Percentiles rank a stretch among this genome's conserved stretches.
Conservation (phyloP, 2,888 invertebrate species). For the Galeopsomyia nigrocyanea region DNA sequence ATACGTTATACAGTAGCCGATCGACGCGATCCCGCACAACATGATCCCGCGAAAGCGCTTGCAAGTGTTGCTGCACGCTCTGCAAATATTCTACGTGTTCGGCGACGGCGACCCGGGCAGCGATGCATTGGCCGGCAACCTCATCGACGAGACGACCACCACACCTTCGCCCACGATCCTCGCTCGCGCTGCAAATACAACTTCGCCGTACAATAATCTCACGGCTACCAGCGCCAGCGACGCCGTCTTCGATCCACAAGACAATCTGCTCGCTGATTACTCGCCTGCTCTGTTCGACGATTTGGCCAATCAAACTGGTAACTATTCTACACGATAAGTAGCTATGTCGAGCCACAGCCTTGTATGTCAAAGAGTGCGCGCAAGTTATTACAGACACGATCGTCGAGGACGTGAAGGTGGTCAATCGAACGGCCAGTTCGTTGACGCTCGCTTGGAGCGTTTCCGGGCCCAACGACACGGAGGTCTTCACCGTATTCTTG, state of each 20-base stretch:
- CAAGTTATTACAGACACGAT: constrained; percentile 6
- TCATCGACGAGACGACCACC: constrained; percentile 22
- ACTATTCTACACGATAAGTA: too few relatives aligned
- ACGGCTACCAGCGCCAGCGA: not conserved
- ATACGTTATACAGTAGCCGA: too few relatives aligned
- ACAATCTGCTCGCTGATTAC: not conserved
- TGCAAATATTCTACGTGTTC: constrained; percentile 50
- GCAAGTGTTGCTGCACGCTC: constrained; percentile 49
- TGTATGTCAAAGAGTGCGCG: too few relatives aligned
- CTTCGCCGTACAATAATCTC: too few relatives aligned
- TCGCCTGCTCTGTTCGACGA: not conserved
- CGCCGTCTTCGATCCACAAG: not conserved
- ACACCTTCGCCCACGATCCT: not conserved
- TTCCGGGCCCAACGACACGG: constrained; percentile 16
- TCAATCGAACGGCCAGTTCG: constrained; percentile 11
- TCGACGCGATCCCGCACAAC: not conserved
- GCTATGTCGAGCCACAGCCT: too few relatives aligned
- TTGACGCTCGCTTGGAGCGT: constrained; percentile 39
- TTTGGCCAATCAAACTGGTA: too few relatives aligned
- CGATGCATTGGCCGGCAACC: constrained; percentile 37
- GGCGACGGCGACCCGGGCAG: constrained; percentile 45
- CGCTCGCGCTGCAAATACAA: not conserved
- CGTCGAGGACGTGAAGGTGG: constrained; percentile 16
- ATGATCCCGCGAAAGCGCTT: constrained; percentile 55
- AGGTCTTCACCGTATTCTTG: constrained; percentile 17